Evolutionary conservation across 2,888 invertebrate genomes (phyloP).

Genomic region (Dioctria rufipes): DNA sequence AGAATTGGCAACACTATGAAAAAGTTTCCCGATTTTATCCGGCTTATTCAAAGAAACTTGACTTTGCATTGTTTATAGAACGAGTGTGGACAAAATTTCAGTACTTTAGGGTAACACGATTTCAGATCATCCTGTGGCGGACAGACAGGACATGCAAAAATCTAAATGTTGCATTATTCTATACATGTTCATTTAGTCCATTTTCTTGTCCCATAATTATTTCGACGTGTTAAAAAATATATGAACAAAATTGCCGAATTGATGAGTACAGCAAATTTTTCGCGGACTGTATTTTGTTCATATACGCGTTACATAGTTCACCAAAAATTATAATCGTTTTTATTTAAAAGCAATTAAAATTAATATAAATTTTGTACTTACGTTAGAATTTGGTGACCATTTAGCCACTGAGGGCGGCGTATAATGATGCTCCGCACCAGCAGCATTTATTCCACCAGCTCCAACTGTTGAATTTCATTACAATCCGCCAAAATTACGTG

Average conservation of each 20-base stretch:
- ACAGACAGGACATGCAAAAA: no score
- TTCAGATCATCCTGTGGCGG: no score
- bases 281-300: not conserved
- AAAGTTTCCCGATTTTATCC: no score
- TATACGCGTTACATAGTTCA: no score
- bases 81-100: no score
- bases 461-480: constrained; percentile 51
- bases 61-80: no score
- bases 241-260: not conserved
- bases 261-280: not conserved
- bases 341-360: not conserved
- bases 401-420: constrained; percentile 67
- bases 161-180: no score
- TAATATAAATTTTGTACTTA: constrained; percentile 64
- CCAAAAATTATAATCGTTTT: not conserved
- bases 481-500: not conserved
- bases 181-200: not conserved
- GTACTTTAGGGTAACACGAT: no score
- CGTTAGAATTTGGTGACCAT: constrained; percentile 70
- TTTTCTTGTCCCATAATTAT: not conserved
- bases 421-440: constrained; percentile 66
- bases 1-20: no score
- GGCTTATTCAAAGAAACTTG: no score
- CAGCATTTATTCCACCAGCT: constrained; percentile 58
- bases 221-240: not conserved